Percentiles rank a stretch among this genome's conserved stretches.
phyloP scores from a whole-genome alignment of 2,888 invertebrate genomes.

The Eristalinus sepulchralis region DNA sequence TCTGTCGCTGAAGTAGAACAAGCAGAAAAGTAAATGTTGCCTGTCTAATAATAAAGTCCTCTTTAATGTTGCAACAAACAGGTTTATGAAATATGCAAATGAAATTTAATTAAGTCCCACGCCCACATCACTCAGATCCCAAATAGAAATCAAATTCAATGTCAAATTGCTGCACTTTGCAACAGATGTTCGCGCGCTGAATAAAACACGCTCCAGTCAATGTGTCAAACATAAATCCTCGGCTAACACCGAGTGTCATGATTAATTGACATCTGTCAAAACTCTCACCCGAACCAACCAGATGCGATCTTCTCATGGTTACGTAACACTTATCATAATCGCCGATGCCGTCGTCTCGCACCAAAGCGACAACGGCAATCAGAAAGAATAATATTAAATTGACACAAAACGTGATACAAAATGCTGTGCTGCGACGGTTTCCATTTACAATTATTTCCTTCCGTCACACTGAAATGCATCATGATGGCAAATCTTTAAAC shows the following conservation, averaged over 20 bases:
- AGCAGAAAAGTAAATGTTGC: too few relatives aligned
- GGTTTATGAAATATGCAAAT: not conserved
- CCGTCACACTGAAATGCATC: slow-evolving; percentile 66
- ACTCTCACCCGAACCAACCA: not conserved
- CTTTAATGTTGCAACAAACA: not conserved
- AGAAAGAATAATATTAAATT: slow-evolving; percentile 35
- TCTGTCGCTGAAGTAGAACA: too few relatives aligned
- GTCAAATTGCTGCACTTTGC: not conserved
- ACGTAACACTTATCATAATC: slow-evolving; percentile 17
- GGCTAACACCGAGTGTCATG: not conserved
- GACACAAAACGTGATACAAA: slow-evolving; percentile 49
- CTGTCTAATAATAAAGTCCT: too few relatives aligned
- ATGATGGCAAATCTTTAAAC: slow-evolving; percentile 50
- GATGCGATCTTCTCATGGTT: not conserved
- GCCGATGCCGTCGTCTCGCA: not conserved
- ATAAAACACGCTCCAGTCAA: not conserved
- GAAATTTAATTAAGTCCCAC: not conserved
- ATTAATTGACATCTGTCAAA: slow-evolving; percentile 34
- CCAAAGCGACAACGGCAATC: not conserved
- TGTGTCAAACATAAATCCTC: not conserved
- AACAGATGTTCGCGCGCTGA: not conserved
- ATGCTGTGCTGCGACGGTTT: slow-evolving; percentile 19
- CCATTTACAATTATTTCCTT: slow-evolving; percentile 59
- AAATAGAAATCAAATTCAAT: not conserved
- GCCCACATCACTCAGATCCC: not conserved